Base-by-base conservation (phyloP, 2,113 vertebrate genomes). In the Cyprinus carpio region DNA sequence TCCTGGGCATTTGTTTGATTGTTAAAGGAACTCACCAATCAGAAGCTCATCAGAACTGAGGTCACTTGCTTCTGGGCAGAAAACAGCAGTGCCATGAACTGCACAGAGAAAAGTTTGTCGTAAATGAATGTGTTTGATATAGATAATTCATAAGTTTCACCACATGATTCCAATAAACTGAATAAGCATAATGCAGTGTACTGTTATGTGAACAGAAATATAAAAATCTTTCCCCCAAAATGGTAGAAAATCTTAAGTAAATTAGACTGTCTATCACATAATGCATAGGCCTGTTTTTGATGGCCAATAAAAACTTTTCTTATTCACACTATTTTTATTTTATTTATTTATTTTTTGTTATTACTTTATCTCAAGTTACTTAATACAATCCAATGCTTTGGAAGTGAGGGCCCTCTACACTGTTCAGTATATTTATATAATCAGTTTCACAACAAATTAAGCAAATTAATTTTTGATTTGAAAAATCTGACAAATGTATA, bases 1-100 rank as follows among this genome's bases (percentile, higher is more conserved):
- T 34, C 10, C 4, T n/a, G 29, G 16, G 11, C 1, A 27, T 75
- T 60, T 16, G n/a, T 58, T 78, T 11, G 20, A n/a, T 10, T 13
- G 15, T 54, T 65, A 31, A 9, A 6, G 16, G 18, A 15, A 78
- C 58, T 81, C 16, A 87, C 84, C 80, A 71, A 84, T 86, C 9
- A 89, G 90, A 81, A 90, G 75, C 62, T 85, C 83, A 25, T 89
- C 82, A 25, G 87, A 1, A 43, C 56, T 84, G 0, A 25, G 86
- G 62, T 86, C 72, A 16, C 75, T 62, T 29, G 79, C 81, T 81
- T 90, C 90, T 1, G 87, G 89, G 85, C 93, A 94, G 85, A 90
- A 90, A 29, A 84, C 56, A 58, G 64, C 49, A 78, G 13, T 67
- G 43, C 82, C 25, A 54, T 78, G 25, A 80, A 78, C 87, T 88